These are phyloP conservation scores for Ranitomeya variabilis DNA, from an alignment of 2,113 vertebrate species.

Conservation along the genomic window DNA sequence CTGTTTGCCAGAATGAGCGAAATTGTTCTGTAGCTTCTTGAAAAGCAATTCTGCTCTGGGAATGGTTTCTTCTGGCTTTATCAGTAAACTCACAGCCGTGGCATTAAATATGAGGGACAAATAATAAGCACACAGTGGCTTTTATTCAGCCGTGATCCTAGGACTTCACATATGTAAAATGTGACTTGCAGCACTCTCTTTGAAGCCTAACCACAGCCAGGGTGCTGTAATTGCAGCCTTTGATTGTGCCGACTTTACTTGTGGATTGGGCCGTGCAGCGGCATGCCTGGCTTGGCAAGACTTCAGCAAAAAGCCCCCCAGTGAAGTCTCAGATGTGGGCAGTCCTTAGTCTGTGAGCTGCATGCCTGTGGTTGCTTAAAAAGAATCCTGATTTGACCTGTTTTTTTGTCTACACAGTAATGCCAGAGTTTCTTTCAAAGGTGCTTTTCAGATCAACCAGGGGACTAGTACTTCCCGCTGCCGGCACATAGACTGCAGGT, in stretches of 20 bases:
- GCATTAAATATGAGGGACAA: constrained; percentile 56
- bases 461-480: neutral
- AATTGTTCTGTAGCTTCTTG: constrained; percentile 16
- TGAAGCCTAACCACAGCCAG: constrained; percentile 87
- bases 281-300: constrained; percentile 73
- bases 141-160: constrained; percentile 63
- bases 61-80: constrained; percentile 12
- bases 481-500: neutral
- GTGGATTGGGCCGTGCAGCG: constrained; percentile 71
- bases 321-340: constrained; percentile 88
- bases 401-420: constrained; percentile 68
- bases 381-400: constrained; percentile 77
- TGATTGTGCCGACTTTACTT: constrained; percentile 78
- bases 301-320: constrained; percentile 78
- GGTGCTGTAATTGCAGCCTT: constrained; percentile 84
- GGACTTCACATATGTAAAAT: constrained; percentile 70
- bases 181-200: constrained; percentile 77
- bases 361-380: constrained; percentile 87
- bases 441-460: constrained; percentile 16
- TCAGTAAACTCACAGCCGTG: constrained; percentile 29
- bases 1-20: neutral
- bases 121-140: constrained; percentile 61
- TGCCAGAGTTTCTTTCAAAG: constrained; percentile 9
- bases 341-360: constrained; percentile 75
- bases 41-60: constrained; percentile 32